Conservation (phyloP, 1,140 invertebrate genomes). For the Trachymyrmex cornetzi region DNA sequence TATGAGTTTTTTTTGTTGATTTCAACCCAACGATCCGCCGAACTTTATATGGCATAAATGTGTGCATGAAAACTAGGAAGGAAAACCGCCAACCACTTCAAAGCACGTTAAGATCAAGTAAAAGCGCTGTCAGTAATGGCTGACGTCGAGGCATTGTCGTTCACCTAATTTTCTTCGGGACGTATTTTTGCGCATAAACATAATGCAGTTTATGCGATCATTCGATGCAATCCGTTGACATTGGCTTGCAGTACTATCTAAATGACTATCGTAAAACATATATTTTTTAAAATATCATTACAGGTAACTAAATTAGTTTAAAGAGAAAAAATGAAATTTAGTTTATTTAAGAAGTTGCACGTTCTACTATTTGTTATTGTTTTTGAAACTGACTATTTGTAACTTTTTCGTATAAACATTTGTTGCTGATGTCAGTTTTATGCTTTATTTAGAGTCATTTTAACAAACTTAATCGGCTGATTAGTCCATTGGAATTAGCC, state of each 20-base stretch:
- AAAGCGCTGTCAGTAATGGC: background rate
- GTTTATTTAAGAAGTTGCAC: background rate
- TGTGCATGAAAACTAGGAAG: conserved; percentile 9
- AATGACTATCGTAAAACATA: background rate
- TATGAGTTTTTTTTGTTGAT: conserved; percentile 8
- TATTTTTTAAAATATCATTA: background rate
- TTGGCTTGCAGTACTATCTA: background rate
- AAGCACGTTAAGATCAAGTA: conserved; percentile 2
- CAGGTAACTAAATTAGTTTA: too few relatives aligned
- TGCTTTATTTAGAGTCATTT: too few relatives aligned
- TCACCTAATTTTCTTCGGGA: background rate
- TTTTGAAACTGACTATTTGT: too few relatives aligned
- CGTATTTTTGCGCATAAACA: conserved; percentile 24
- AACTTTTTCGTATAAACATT: too few relatives aligned
- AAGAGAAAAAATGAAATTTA: background rate
- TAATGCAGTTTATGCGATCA: conserved; percentile 10
- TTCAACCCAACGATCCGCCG: background rate
- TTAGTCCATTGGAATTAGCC: too few relatives aligned
- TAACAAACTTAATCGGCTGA: too few relatives aligned
- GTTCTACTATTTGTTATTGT: too few relatives aligned
- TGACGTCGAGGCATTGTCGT: background rate
- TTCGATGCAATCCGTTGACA: background rate
- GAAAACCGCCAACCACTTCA: background rate
- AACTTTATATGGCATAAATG: conserved; percentile 41
- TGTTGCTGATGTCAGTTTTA: too few relatives aligned